Conservation (phyloP, 2,888 invertebrate genomes). For the Dynastes maya region DNA sequence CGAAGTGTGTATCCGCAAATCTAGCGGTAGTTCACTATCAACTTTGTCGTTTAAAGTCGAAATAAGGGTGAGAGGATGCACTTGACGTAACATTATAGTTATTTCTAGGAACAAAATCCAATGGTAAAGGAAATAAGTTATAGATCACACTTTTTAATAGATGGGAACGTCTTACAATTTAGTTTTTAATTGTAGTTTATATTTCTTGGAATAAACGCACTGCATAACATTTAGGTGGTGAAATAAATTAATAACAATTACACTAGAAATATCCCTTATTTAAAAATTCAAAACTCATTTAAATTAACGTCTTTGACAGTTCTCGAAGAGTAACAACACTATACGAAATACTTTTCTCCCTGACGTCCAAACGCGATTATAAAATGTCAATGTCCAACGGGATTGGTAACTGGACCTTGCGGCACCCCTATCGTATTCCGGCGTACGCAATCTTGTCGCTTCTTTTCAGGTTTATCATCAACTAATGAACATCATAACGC, state of each 20-base stretch:
- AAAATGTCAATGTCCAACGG: slow-evolving; percentile 5
- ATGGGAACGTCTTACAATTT: too few species aligned
- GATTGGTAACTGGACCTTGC: slow-evolving; percentile 35
- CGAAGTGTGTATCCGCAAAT: slow-evolving; percentile 78
- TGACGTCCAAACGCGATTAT: slow-evolving; percentile 2
- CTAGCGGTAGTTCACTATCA: slow-evolving; percentile 77
- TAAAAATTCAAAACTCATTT: neutral
- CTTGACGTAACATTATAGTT: slow-evolving; percentile 46
- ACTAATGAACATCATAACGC: slow-evolving; percentile 38
- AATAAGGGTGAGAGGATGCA: slow-evolving; percentile 38
- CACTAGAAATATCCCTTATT: neutral
- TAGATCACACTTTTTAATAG: too few species aligned
- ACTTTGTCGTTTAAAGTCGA: slow-evolving; percentile 40
- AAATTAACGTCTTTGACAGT: slow-evolving; percentile 21
- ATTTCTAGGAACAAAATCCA: slow-evolving; percentile 7
- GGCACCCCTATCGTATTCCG: slow-evolving; percentile 7
- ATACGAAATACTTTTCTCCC: slow-evolving; percentile 2
- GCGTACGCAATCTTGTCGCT: neutral
- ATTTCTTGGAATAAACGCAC: neutral
- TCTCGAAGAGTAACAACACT: slow-evolving; percentile 2
- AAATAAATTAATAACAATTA: slow-evolving; percentile 13
- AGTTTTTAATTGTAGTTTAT: too few species aligned
- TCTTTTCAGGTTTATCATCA: slow-evolving; percentile 31
- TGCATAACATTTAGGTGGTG: neutral
- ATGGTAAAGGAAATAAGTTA: too few species aligned